Conservation (phyloP, 2,797 vertebrate genomes). For the Babyrousa celebensis region DNA sequence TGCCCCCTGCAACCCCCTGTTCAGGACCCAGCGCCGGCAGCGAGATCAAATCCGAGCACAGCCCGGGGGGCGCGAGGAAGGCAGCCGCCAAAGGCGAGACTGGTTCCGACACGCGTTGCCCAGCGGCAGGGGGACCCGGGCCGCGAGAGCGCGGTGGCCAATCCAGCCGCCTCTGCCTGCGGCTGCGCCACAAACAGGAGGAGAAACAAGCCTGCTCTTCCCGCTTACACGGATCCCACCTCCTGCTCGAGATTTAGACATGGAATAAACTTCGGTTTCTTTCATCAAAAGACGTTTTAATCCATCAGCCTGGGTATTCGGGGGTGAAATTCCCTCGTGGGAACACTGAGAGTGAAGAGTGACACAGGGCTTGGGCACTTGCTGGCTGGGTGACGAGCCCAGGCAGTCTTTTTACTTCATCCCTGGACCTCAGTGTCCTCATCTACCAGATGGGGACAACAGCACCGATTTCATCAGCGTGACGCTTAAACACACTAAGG, state of each 20-base stretch:
- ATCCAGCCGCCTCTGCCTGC: not conserved
- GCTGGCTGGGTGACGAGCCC: not conserved
- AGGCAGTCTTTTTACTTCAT: not conserved
- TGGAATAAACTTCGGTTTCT: not conserved
- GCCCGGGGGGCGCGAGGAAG: not conserved
- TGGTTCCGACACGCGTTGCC: not conserved
- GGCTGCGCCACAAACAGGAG: not conserved
- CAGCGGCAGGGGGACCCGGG: not conserved
- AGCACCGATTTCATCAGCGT: conserved; percentile 63
- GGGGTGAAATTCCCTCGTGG: not conserved
- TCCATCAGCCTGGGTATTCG: not conserved
- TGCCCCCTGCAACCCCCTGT: not conserved
- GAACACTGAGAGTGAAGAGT: not conserved
- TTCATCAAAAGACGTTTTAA: not conserved
- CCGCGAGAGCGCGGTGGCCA: not conserved
- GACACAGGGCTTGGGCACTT: not conserved
- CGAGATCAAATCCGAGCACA: not conserved
- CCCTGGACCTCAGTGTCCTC: not conserved
- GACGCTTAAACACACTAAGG: not conserved
- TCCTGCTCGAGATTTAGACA: not conserved
- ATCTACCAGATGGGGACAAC: conserved; percentile 14
- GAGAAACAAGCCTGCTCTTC: not conserved
- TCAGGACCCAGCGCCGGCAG: not conserved
- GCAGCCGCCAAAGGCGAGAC: not conserved
- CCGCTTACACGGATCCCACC: not conserved